phyloP scores from a whole-genome alignment of 2,113 vertebrate genomes.

The Cyprinodon brontotheroides region DNA sequence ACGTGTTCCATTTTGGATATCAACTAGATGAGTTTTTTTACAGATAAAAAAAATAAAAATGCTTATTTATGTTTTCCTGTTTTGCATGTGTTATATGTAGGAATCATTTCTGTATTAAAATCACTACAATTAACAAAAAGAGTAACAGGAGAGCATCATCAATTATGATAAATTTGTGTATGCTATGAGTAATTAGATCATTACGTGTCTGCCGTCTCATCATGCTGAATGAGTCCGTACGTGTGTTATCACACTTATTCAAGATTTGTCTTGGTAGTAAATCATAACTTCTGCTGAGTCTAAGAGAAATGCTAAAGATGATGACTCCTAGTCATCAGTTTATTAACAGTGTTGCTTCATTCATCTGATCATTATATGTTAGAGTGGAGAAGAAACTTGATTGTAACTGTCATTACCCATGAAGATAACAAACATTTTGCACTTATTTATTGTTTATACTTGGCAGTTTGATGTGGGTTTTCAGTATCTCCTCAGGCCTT shows the following conservation, averaged over 20 bases:
- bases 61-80: not conserved
- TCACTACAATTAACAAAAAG: not conserved
- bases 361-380: not conserved
- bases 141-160: not conserved
- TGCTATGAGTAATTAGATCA: not conserved
- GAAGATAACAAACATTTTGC: not conserved
- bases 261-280: not conserved
- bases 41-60: not conserved
- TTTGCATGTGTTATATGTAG: not conserved
- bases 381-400: not conserved
- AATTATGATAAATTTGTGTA: no score
- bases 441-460: conserved; percentile 66
- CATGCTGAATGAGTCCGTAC: not conserved
- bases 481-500: not conserved
- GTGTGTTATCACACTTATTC: not conserved
- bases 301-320: not conserved
- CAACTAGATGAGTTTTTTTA: not conserved
- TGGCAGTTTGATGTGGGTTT: not conserved
- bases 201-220: not conserved
- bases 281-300: not conserved
- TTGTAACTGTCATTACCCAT: not conserved
- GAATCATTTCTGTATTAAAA: not conserved
- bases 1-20: conserved; percentile 23
- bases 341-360: not conserved
- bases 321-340: not conserved